phyloP scores from a whole-genome alignment of 2,797 vertebrate genomes.

The Parotocinclus haroldoi region DNA sequence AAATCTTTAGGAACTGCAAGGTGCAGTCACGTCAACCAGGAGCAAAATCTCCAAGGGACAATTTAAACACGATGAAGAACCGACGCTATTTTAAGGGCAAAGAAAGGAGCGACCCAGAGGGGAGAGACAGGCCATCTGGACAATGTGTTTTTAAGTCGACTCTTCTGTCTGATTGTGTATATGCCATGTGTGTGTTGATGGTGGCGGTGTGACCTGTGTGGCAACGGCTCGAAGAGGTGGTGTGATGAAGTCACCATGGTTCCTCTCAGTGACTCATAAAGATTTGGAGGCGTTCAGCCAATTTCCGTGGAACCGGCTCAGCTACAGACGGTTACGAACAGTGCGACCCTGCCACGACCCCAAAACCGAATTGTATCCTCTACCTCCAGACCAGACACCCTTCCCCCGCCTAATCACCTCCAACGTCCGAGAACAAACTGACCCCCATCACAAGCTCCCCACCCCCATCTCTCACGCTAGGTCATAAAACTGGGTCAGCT shows the following conservation, averaged over 20 bases:
- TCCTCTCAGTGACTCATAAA: constrained; percentile 32
- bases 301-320: neutral
- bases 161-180: too few relatives aligned
- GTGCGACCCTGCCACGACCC: constrained; percentile 63
- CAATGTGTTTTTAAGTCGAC: neutral
- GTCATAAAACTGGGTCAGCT: constrained; percentile 56
- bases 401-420: constrained; percentile 19
- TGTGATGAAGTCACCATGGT: constrained; percentile 27
- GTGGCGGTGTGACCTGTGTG: neutral
- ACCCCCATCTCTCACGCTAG: neutral
- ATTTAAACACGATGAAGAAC: too few relatives aligned
- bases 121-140: too few relatives aligned
- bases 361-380: constrained; percentile 62
- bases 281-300: neutral
- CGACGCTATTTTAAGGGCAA: too few relatives aligned
- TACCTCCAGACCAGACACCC: constrained; percentile 60
- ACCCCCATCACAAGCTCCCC: neutral
- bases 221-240: constrained; percentile 15
- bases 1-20: too few relatives aligned
- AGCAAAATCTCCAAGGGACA: too few relatives aligned
- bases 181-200: neutral
- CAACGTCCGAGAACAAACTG: constrained; percentile 6
- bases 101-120: too few relatives aligned
- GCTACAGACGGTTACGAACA: too few relatives aligned
- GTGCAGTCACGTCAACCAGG: too few relatives aligned